Base-by-base conservation (phyloP, 2,888 invertebrate species). In the Dryobotodes eremita region DNA sequence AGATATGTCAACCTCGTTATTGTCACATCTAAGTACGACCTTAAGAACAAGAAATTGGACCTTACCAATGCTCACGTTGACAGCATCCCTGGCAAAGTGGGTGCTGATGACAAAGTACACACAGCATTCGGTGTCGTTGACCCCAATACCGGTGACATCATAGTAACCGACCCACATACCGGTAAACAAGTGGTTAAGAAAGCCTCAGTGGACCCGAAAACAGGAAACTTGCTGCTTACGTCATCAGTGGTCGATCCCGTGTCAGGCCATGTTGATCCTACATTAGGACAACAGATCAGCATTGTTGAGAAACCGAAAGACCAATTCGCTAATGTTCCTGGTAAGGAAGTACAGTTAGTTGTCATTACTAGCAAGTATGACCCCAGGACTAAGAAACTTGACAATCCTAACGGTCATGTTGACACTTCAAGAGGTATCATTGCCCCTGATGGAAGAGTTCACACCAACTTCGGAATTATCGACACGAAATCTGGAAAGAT, bases 181-280 rank as follows among this genome's bases (percentile, higher is more conserved):
- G 97, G 98, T 46, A 97, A 97, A 90, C 97, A 96, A 70, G 97
- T 97, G 83, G 91, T 97, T 10, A 97, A 97, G 88, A 97, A 97
- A 91, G 98, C 98, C n/a, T 94, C 97, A 82, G 95, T 97, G 75
- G 98, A 98, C 92, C 96, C 97, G 0, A 97, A 97, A 90, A 97
- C 97, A 0, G 97, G 97, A 66, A 97, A 97, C 89, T 88, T 97
- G 55, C 95, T 97, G 75, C 91, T 97, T 23, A 94, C 95, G 26
- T 96, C 97, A 76, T 96, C 96, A 3, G 97, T 96, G n/a, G 92
- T 95, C 10, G 97, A 97, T 88, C 97, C 97, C 4, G 95, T 96
- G 80, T 95, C 97, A 15, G 97, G 97, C 10, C 95, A 96, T 86
- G 92, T 96, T 26, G 97, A 97, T 87, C 89, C 95, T 57, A 94